Percentiles rank a stretch among this genome's conserved stretches.
Conservation (phyloP, 2,888 invertebrate species). For the Plagodis pulveraria region DNA sequence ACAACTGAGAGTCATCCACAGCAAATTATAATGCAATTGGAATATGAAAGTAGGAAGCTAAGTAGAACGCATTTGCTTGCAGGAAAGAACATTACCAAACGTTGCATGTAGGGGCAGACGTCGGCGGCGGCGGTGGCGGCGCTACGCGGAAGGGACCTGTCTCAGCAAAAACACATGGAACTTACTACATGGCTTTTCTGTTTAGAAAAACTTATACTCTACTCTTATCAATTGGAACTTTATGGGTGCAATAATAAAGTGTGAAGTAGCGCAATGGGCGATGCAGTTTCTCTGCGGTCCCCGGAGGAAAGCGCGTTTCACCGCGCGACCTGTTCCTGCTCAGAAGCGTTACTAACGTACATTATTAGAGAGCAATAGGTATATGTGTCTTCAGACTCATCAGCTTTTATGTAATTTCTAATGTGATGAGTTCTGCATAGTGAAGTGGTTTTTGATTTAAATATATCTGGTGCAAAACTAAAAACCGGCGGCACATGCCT, state of each 20-base stretch:
- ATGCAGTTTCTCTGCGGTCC: constrained; percentile 23
- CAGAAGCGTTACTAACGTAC: background rate
- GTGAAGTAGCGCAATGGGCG: background rate
- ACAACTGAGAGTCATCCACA: background rate
- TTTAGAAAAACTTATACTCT: background rate
- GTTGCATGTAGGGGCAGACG: constrained; percentile 1
- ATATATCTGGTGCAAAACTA: too few species aligned
- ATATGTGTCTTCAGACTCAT: constrained; percentile 2
- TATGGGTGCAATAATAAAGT: constrained; percentile 7
- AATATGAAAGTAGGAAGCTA: constrained; percentile 23
- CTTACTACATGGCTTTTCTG: constrained; percentile 10
- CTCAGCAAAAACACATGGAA: constrained; percentile 23
- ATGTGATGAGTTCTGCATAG: too few species aligned
- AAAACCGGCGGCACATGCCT: too few species aligned
- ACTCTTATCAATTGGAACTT: background rate
- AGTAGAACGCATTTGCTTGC: constrained; percentile 2
- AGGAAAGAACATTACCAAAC: constrained; percentile 13
- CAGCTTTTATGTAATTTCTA: too few species aligned
- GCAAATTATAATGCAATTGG: constrained; percentile 7
- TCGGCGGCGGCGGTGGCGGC: background rate
- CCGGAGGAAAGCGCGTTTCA: constrained; percentile 29
- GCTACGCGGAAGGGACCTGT: constrained; percentile 8
- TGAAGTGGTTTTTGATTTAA: too few species aligned
- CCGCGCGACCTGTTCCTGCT: constrained; percentile 19
- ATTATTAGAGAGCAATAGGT: constrained; percentile 7